Conservation (phyloP, 2,797 vertebrate species). For the Pseudomugil tenellus region DNA sequence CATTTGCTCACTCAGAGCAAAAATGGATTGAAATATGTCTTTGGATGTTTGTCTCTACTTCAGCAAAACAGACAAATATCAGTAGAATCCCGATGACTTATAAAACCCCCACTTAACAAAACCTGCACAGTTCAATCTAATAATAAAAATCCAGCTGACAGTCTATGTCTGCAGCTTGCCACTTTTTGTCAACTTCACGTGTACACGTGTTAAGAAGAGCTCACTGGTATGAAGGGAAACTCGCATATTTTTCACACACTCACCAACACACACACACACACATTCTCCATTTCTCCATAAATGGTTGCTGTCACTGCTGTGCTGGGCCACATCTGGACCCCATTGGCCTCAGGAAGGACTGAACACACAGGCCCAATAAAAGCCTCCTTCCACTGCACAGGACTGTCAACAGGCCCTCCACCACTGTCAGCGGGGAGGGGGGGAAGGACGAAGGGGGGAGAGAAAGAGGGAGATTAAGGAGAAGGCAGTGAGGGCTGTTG, state of each 20-base stretch:
- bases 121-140: not conserved
- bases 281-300: constrained; percentile 55
- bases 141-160: not conserved
- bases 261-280: not conserved
- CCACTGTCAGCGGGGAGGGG: constrained; percentile 20
- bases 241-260: constrained; percentile 27
- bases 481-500: not conserved
- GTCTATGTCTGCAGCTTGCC: not conserved
- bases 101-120: not conserved
- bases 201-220: constrained; percentile 21
- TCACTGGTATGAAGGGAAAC: constrained; percentile 18
- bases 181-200: constrained; percentile 4
- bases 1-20: not conserved
- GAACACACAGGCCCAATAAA: constrained; percentile 69
- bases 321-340: constrained; percentile 73
- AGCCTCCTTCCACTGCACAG: constrained; percentile 52
- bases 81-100: not conserved
- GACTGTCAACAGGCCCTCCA: constrained; percentile 58
- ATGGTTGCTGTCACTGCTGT: constrained; percentile 64
- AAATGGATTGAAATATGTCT: not conserved
- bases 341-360: constrained; percentile 71
- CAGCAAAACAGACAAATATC: not conserved
- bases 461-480: not conserved
- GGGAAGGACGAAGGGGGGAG: not conserved
- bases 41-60: not conserved